These are phyloP conservation scores for Dryoscopus gambensis DNA, from an alignment of 2,113 vertebrate species.

Conservation along the genomic window DNA sequence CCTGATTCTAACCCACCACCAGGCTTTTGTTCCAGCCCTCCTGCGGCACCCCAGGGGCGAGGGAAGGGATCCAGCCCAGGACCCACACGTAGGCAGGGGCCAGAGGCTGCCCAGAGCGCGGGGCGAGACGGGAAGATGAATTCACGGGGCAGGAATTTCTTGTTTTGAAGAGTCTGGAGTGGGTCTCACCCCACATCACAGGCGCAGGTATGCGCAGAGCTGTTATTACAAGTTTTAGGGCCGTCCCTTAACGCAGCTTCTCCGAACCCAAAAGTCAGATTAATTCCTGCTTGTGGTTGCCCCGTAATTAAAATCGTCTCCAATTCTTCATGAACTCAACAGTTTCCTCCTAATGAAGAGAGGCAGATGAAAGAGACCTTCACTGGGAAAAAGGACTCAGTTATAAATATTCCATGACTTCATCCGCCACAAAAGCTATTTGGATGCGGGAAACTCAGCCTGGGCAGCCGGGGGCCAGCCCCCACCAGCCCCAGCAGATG, in stretches of 20 bases:
- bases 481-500: not conserved
- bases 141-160: constrained; percentile 56
- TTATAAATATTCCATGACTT: constrained; percentile 58
- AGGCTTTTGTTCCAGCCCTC: not conserved
- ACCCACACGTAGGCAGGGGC: not conserved
- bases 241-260: not conserved
- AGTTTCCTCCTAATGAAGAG: constrained; percentile 32
- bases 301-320: constrained; percentile 56
- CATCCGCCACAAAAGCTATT: constrained; percentile 16
- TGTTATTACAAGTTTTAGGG: constrained; percentile 39
- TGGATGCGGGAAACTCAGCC: constrained; percentile 25
- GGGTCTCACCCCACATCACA: constrained; percentile 38
- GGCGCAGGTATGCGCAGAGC: constrained; percentile 25
- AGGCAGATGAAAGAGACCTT: constrained; percentile 61
- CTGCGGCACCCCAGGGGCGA: not conserved
- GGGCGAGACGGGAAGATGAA: constrained; percentile 4
- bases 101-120: not conserved
- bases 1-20: not conserved
- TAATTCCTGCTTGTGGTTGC: constrained; percentile 26
- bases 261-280: not conserved
- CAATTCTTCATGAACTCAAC: constrained; percentile 50
- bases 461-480: not conserved
- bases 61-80: not conserved
- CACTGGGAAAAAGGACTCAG: constrained; percentile 38
- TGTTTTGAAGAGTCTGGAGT: constrained; percentile 13